Percentiles rank a stretch among this genome's conserved stretches.
These are phyloP conservation scores for Chlamydotis undulata DNA, from an alignment of 2,113 vertebrate genomes.

Conservation along the genomic window DNA sequence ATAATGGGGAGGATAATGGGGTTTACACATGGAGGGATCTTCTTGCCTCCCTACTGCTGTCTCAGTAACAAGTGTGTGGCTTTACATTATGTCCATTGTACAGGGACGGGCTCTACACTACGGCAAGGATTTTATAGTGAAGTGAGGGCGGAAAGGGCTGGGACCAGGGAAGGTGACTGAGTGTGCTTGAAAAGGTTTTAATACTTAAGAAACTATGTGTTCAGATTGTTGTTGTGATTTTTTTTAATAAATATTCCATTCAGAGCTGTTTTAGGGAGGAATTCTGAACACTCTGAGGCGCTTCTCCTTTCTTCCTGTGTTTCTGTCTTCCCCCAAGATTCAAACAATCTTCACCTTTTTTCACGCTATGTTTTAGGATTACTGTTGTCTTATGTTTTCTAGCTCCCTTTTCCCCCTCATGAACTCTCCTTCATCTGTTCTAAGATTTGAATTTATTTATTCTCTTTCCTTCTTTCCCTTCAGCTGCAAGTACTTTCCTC, in stretches of 20 bases:
- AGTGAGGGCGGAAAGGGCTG: background rate
- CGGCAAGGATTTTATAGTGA: background rate
- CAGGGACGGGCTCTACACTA: background rate
- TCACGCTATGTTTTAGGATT: background rate
- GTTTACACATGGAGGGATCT: constrained; percentile 16
- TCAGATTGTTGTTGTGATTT: background rate
- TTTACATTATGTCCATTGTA: background rate
- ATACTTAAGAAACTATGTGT: background rate
- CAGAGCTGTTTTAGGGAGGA: background rate
- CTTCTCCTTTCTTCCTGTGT: background rate
- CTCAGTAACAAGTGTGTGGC: background rate
- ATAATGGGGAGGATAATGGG: constrained; percentile 4
- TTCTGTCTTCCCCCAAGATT: background rate
- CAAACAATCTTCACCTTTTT: background rate
- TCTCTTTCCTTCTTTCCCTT: background rate
- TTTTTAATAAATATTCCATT: background rate
- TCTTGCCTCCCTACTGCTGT: background rate
- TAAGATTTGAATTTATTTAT: background rate
- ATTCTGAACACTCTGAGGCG: background rate
- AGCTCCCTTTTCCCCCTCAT: background rate
- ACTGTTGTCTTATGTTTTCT: background rate
- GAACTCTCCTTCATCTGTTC: background rate
- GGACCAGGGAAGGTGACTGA: background rate
- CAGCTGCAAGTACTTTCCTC: background rate
- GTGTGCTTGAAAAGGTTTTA: background rate